Evolutionary conservation across 1,140 invertebrate species (phyloP), one percentile per base, ranked within the genome.

Genomic region (Homalodisca vitripennis): DNA sequence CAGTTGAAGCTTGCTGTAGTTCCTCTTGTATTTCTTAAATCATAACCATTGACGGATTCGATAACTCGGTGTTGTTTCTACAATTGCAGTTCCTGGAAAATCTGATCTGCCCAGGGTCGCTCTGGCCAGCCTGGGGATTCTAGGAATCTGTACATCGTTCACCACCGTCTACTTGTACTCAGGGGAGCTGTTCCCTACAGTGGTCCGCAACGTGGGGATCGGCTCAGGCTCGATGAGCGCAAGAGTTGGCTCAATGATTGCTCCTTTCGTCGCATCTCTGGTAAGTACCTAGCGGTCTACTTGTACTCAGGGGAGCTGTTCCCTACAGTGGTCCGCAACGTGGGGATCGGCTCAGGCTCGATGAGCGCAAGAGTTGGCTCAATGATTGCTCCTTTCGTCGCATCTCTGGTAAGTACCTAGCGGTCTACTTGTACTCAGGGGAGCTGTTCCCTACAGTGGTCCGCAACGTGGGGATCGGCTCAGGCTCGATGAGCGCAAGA

Each of bases 371-470:
- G 92, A 60, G 80, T 93, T 66, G 91, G 92, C 14, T 90, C 89
- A 24, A 89, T 93, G 73, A 77, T 91, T 47, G 89, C 91, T 1
- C 91, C 92, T 3, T 89, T 87, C 72, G 82, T 90, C 41, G 87
- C 88, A 73, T 81, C 85, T 34, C 73, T 90, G 73, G 85, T 86
- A 79, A 80, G 80, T 67, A 32, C 14, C n/a, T 27, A 27, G 34
- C 91, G 1, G 85, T 93, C 31, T 94, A 93, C 74, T 83, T 94
- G 41, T 92, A 90, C 76, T 89, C 92, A 14, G 87, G 88, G 6
- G 92, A 95, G 80, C 88, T 93, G 74, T 93, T 92, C 75, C 93
- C 93, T 0, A 94, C 93, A 0, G 86, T 91, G 10, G 87, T 95
- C 32, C 82, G 93, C 64, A 93, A 91, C 75, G 87, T 89, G 47